These are phyloP conservation scores for Oriolus oriolus DNA, from an alignment of 2,113 vertebrate species.

Conservation along the genomic window DNA sequence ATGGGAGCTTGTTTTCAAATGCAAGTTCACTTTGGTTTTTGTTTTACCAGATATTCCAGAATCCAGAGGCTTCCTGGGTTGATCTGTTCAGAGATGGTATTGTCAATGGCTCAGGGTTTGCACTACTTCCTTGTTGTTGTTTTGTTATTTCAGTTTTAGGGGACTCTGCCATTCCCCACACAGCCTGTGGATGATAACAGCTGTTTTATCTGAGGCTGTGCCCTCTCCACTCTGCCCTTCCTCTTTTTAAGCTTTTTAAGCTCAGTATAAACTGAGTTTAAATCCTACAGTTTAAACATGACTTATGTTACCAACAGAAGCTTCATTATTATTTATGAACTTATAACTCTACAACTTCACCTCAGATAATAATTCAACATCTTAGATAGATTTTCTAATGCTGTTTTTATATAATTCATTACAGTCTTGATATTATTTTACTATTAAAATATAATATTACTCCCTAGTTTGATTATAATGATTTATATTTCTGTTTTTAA, in stretches of 20 bases:
- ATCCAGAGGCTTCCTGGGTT: neutral
- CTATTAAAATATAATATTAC: constrained; percentile 38
- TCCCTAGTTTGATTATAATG: constrained; percentile 33
- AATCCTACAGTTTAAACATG: neutral
- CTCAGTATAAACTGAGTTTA: neutral
- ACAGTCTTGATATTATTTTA: constrained; percentile 44
- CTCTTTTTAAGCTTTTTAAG: neutral
- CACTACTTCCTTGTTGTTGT: neutral
- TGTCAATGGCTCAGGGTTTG: neutral
- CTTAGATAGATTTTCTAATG: neutral
- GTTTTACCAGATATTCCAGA: neutral
- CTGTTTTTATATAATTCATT: constrained; percentile 18
- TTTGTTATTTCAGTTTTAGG: neutral
- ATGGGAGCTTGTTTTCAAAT: neutral
- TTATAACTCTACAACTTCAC: neutral
- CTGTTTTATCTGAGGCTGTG: neutral
- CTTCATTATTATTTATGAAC: constrained; percentile 59
- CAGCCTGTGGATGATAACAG: neutral
- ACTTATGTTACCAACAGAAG: neutral
- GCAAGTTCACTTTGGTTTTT: neutral
- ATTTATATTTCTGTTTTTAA: constrained; percentile 56
- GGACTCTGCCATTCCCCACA: neutral
- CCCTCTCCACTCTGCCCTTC: neutral
- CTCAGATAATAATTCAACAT: constrained; percentile 45
- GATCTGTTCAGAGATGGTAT: neutral